Conservation (phyloP, 2,888 invertebrate genomes). For the Tridacna crocea region DNA sequence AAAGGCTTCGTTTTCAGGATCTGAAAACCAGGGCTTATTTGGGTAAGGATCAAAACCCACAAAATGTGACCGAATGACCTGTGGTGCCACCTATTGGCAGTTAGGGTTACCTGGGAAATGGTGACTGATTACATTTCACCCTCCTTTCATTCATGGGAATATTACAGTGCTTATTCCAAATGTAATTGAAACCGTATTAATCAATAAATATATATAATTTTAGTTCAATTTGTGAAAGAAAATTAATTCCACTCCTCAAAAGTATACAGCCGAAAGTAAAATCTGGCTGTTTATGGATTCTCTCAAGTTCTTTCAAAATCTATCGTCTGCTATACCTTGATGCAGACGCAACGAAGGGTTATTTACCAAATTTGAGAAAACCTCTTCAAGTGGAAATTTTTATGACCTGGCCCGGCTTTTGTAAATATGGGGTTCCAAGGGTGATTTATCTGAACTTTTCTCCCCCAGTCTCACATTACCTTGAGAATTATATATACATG, state of each 20-base stretch:
- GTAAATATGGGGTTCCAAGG: slow-evolving; percentile 29
- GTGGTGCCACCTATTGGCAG: slow-evolving; percentile 27
- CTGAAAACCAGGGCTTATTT: no score
- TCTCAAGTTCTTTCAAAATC: not conserved
- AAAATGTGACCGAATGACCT: slow-evolving; percentile 18
- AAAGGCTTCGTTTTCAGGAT: no score
- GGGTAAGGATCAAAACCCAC: not conserved
- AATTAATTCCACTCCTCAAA: no score
- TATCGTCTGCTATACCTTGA: not conserved
- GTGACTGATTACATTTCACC: slow-evolving; percentile 8
- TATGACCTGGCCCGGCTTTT: slow-evolving; percentile 23
- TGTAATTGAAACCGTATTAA: no score
- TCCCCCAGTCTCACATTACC: slow-evolving; percentile 18
- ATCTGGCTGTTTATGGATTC: not conserved
- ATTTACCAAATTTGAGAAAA: slow-evolving; percentile 22
- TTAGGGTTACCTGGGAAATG: slow-evolving; percentile 21
- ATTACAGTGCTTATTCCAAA: no score
- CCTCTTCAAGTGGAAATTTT: slow-evolving; percentile 35
- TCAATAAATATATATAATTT: no score
- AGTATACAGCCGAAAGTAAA: not conserved
- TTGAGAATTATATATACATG: slow-evolving; percentile 10
- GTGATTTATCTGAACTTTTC: slow-evolving; percentile 26
- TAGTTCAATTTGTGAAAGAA: no score
- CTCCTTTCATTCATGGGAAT: not conserved
- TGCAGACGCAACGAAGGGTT: slow-evolving; percentile 16